Conservation (phyloP, 2,888 invertebrate species). For the Mythimna pallens region DNA sequence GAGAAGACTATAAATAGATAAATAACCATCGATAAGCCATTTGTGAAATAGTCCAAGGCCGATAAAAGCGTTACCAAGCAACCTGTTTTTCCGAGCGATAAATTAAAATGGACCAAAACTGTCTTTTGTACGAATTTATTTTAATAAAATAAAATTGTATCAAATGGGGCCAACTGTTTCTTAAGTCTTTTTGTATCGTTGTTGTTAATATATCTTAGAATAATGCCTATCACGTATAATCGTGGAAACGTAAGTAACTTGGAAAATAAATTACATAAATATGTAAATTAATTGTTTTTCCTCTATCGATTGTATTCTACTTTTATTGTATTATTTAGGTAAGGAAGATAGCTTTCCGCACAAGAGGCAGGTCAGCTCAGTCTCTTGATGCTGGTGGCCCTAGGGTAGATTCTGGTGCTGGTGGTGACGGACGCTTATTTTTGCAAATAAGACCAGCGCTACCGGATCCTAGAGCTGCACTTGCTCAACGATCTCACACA, state of each 20-base stretch:
- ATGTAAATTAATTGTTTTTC: constrained; percentile 42
- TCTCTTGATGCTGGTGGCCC: constrained; percentile 83
- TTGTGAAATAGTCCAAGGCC: constrained; percentile 18
- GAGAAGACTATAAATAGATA: neutral
- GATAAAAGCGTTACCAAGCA: constrained; percentile 75
- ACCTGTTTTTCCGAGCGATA: constrained; percentile 72
- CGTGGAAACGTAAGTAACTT: constrained; percentile 86
- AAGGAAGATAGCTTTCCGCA: constrained; percentile 86
- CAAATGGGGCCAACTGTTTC: constrained; percentile 81
- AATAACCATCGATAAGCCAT: neutral
- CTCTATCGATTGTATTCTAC: constrained; percentile 26
- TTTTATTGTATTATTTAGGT: constrained; percentile 73
- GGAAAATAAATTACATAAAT: constrained; percentile 47
- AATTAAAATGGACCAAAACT: constrained; percentile 81
- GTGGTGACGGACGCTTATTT: constrained; percentile 84
- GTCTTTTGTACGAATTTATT: constrained; percentile 86
- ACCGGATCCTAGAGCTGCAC: constrained; percentile 80
- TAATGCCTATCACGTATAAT: constrained; percentile 86
- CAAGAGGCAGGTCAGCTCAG: constrained; percentile 87
- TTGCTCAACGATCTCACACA: constrained; percentile 88
- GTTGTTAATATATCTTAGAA: constrained; percentile 69
- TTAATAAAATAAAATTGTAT: constrained; percentile 71
- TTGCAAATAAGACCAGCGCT: constrained; percentile 87
- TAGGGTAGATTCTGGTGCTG: constrained; percentile 75
- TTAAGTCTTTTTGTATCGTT: constrained; percentile 67